These are phyloP conservation scores for Carposina sasakii DNA, from an alignment of 1,140 invertebrate genomes.

Conservation along the genomic window DNA sequence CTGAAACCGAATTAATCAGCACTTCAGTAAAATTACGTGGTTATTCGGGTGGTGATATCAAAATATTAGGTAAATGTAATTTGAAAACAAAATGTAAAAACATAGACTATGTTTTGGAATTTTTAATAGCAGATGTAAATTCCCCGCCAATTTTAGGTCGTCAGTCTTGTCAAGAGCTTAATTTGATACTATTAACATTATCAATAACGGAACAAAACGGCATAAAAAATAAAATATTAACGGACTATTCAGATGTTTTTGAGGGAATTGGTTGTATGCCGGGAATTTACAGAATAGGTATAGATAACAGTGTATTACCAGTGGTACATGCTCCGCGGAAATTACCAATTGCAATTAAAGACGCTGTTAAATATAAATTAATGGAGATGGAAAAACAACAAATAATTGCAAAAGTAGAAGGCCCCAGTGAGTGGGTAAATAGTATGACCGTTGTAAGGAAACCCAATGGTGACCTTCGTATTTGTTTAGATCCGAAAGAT, in stretches of 20 bases:
- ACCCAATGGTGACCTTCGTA: constrained; percentile 29
- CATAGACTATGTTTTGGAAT: background rate
- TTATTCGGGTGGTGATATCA: constrained; percentile 1
- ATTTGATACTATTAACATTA: background rate
- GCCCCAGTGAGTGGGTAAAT: constrained; percentile 53
- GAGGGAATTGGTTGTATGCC: constrained; percentile 8
- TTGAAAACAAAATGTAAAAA: constrained; percentile 1
- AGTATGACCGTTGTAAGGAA: constrained; percentile 59
- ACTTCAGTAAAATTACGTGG: background rate
- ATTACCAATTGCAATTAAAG: background rate
- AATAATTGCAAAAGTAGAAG: constrained; percentile 12
- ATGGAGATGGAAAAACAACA: background rate
- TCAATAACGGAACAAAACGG: no score
- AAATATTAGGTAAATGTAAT: background rate
- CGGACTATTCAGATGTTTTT: constrained; percentile 6
- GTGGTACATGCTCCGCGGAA: constrained; percentile 8
- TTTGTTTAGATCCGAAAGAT: constrained; percentile 8
- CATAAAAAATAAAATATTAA: background rate
- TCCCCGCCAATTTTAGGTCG: background rate
- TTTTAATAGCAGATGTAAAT: constrained; percentile 4
- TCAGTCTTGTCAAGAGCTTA: background rate
- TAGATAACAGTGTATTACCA: background rate
- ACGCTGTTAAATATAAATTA: constrained; percentile 7
- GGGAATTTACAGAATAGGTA: constrained; percentile 1
- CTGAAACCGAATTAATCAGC: background rate